Percentiles rank a stretch among this genome's conserved stretches.
phyloP scores from a whole-genome alignment of 2,888 invertebrate genomes.

The Tetrapedia diversipes region DNA sequence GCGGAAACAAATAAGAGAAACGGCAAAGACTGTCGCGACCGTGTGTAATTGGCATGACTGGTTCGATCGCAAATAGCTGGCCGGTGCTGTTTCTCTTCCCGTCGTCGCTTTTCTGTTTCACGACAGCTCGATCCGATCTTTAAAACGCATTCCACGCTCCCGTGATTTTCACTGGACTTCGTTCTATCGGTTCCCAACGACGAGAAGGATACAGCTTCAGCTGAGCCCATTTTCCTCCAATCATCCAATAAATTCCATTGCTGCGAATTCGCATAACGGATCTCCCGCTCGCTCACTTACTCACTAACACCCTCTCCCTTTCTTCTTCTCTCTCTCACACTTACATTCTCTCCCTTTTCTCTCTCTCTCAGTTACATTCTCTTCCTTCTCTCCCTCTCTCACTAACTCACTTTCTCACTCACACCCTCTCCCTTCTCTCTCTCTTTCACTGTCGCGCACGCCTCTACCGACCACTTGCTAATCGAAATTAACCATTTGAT shows the following conservation, averaged over 20 bases:
- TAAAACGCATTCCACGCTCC: slow-evolving; percentile 21
- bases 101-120: slow-evolving; percentile 1
- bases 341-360: too few relatives aligned
- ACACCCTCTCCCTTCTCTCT: too few relatives aligned
- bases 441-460: too few relatives aligned
- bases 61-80: slow-evolving; percentile 24
- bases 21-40: neutral
- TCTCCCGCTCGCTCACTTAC: too few relatives aligned
- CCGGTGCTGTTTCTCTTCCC: neutral
- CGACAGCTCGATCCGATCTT: slow-evolving; percentile 10
- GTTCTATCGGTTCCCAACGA: neutral
- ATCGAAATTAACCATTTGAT: slow-evolving; percentile 15
- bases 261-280: neutral
- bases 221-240: neutral
- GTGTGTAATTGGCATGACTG: slow-evolving; percentile 31
- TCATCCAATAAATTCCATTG: slow-evolving; percentile 8
- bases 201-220: neutral
- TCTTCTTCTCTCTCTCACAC: too few relatives aligned
- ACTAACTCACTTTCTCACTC: too few relatives aligned
- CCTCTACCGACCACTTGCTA: neutral
- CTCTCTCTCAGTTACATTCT: too few relatives aligned
- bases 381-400: too few relatives aligned
- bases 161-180: slow-evolving; percentile 4
- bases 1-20: too few relatives aligned
- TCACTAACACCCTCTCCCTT: too few relatives aligned